Percentiles rank a stretch among this genome's conserved stretches.
These are phyloP conservation scores for Pelobates fuscus DNA, from an alignment of 2,113 vertebrate species.

Conservation along the genomic window DNA sequence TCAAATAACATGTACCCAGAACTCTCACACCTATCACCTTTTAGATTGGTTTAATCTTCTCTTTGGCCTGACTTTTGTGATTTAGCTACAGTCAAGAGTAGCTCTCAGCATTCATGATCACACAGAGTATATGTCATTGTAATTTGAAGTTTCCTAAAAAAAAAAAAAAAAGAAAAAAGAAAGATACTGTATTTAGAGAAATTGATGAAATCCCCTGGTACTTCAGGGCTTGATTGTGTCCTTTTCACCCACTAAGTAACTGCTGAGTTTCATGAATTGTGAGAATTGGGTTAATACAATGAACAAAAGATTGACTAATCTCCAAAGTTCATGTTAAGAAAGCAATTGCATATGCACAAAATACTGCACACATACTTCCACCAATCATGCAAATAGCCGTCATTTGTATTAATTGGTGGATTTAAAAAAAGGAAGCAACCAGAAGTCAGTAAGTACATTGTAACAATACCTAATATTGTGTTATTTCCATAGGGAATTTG, in stretches of 20 bases:
- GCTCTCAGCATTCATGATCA: background rate
- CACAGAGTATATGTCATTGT: background rate
- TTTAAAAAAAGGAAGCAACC: too few species aligned
- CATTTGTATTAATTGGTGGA: too few species aligned
- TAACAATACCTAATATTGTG: too few species aligned
- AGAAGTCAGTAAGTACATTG: too few species aligned
- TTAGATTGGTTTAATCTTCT: slow-evolving; percentile 21
- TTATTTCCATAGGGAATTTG: too few species aligned
- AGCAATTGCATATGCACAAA: background rate
- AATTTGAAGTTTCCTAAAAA: background rate
- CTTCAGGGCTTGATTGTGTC: slow-evolving; percentile 3
- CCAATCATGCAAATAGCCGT: too few species aligned
- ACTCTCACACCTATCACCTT: slow-evolving; percentile 10
- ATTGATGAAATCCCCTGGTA: background rate
- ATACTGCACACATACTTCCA: too few species aligned
- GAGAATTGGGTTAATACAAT: background rate
- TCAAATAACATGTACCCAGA: slow-evolving; percentile 30
- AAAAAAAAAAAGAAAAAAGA: too few species aligned
- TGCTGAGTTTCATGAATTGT: slow-evolving; percentile 1
- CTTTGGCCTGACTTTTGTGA: background rate
- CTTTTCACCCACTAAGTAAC: slow-evolving; percentile 4
- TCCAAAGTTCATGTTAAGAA: background rate
- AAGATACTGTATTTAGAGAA: background rate
- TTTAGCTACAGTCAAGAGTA: background rate
- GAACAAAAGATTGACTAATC: background rate